phyloP scores from a whole-genome alignment of 2,113 vertebrate genomes.

The Brachyhypopomus gauderio region DNA sequence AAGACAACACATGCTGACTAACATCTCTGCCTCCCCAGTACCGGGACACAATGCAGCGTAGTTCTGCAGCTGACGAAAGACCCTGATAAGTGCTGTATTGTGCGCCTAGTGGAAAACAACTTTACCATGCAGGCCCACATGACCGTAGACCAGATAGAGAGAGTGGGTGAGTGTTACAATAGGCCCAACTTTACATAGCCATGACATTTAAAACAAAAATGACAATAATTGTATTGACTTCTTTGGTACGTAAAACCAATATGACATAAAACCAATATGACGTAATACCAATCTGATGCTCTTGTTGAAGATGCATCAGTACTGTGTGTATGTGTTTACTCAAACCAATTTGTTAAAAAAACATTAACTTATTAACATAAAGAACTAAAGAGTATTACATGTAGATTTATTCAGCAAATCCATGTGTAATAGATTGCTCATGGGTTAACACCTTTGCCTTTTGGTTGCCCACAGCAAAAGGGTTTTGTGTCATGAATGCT shows the following conservation, averaged over 20 bases:
- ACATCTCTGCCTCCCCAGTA: constrained; percentile 20
- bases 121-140: constrained; percentile 36
- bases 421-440: no score
- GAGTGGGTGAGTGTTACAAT: constrained; percentile 55
- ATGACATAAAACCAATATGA: neutral
- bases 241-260: neutral
- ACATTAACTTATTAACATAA: no score
- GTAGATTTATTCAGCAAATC: no score
- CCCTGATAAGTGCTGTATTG: constrained; percentile 61
- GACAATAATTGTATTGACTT: neutral
- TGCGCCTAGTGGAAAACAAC: constrained; percentile 49
- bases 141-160: constrained; percentile 51
- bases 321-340: no score
- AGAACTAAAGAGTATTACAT: no score
- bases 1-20: neutral
- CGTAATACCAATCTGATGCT: no score
- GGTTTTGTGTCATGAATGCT: constrained; percentile 39
- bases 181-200: neutral
- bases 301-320: no score
- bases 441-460: neutral
- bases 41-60: constrained; percentile 55
- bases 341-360: no score
- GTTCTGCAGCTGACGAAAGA: constrained; percentile 48
- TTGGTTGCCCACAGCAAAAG: constrained; percentile 15
- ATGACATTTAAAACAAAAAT: neutral